Conservation (phyloP, 2,888 invertebrate species). For the Hirtodrosophila duncani region DNA sequence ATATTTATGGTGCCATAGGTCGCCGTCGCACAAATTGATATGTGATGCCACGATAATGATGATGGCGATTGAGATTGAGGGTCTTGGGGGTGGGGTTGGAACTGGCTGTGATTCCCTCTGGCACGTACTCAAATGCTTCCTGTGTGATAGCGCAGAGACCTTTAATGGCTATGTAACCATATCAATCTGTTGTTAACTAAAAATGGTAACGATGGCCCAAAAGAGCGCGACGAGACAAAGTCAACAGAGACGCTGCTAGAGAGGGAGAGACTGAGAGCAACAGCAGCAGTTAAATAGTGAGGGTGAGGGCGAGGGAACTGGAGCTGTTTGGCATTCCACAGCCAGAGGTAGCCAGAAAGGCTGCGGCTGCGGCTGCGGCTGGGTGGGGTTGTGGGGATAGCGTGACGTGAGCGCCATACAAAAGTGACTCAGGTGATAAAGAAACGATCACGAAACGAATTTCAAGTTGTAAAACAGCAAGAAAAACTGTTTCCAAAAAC, state of each 20-base stretch:
- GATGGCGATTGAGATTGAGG: not conserved
- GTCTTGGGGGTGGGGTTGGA: not conserved
- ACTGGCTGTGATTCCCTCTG: too few relatives aligned
- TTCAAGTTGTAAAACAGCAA: not conserved
- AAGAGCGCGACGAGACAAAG: slow-evolving; percentile 24
- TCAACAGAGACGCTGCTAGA: slow-evolving; percentile 13
- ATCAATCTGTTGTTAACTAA: slow-evolving; percentile 52
- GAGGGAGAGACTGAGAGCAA: slow-evolving; percentile 3
- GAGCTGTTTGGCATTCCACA: slow-evolving; percentile 41
- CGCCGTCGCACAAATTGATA: slow-evolving; percentile 55
- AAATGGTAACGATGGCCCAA: slow-evolving; percentile 56
- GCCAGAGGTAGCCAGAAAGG: slow-evolving; percentile 19
- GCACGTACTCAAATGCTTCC: slow-evolving; percentile 41
- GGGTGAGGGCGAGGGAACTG: slow-evolving; percentile 16
- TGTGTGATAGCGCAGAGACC: slow-evolving; percentile 42
- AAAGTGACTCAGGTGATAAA: slow-evolving; percentile 69
- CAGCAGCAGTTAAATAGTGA: too few relatives aligned
- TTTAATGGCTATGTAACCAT: slow-evolving; percentile 53
- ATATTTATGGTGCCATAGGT: slow-evolving; percentile 48
- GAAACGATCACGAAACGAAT: slow-evolving; percentile 46
- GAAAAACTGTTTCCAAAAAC: slow-evolving; percentile 20
- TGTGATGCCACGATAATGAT: slow-evolving; percentile 24
- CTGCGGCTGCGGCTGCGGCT: slow-evolving; percentile 5
- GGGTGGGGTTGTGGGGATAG: too few relatives aligned
- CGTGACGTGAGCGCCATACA: slow-evolving; percentile 58